Conservation (phyloP, 1,140 invertebrate species). For the Drosophila lini region DNA sequence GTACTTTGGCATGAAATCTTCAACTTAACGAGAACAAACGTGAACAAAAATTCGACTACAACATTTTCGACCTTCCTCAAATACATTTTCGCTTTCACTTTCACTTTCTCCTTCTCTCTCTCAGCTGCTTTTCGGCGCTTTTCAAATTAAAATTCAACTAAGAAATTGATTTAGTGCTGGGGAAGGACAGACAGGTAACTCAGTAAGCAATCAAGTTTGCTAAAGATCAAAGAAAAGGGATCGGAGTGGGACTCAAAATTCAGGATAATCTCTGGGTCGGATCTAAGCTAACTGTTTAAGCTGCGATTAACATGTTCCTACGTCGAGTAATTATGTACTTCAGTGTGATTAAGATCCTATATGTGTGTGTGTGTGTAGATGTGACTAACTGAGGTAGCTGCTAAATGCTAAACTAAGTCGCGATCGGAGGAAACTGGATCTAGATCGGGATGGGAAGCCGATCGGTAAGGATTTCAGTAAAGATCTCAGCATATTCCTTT, state of each 20-base stretch:
- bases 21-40: slow-evolving; percentile 81
- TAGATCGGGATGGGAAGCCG: slow-evolving; percentile 26
- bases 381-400: slow-evolving; percentile 73
- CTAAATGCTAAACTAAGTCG: slow-evolving; percentile 52
- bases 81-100: slow-evolving; percentile 4
- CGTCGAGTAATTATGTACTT: slow-evolving; percentile 61
- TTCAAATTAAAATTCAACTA: slow-evolving; percentile 78
- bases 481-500: slow-evolving; percentile 12
- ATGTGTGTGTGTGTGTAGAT: slow-evolving; percentile 29
- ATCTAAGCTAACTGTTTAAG: slow-evolving; percentile 61
- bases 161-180: slow-evolving; percentile 78
- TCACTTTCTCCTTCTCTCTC: slow-evolving; percentile 27
- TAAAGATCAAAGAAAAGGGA: slow-evolving; percentile 45
- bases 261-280: slow-evolving; percentile 4
- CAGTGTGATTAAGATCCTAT: slow-evolving; percentile 29
- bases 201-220: slow-evolving; percentile 70
- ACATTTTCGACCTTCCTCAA: slow-evolving; percentile 57
- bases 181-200: slow-evolving; percentile 63
- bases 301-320: slow-evolving; percentile 83
- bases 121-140: slow-evolving; percentile 40
- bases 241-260: slow-evolving; percentile 6
- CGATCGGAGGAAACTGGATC: slow-evolving; percentile 42
- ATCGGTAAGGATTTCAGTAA: slow-evolving; percentile 48
- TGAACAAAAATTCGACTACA: slow-evolving; percentile 83
- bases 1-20: slow-evolving; percentile 81